Evolutionary conservation across 2,888 invertebrate species (phyloP).

Genomic region (Troides oblongomaculatus): DNA sequence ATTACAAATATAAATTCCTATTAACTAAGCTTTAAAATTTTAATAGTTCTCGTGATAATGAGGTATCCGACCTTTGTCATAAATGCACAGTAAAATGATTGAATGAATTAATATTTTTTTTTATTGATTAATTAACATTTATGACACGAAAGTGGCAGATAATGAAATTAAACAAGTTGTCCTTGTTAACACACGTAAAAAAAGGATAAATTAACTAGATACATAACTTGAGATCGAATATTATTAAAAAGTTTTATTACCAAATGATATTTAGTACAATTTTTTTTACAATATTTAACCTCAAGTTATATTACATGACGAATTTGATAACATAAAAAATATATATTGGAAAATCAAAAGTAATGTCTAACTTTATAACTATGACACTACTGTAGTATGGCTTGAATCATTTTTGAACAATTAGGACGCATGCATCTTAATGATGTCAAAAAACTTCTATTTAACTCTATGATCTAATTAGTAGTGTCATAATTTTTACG

Average conservation of each 20-base stretch:
- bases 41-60: conserved; percentile 29
- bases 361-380: conserved; percentile 1
- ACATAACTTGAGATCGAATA: conserved; percentile 18
- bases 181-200: not conserved
- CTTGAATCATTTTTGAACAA: no score
- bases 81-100: conserved; percentile 32
- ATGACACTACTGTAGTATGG: conserved; percentile 1
- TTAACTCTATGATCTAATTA: not conserved
- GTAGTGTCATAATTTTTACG: conserved; percentile 12
- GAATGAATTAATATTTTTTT: not conserved
- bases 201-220: not conserved
- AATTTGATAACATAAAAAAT: conserved; percentile 4
- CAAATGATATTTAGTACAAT: not conserved
- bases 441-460: not conserved
- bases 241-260: conserved; percentile 15
- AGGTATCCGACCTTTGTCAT: conserved; percentile 31
- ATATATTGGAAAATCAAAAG: not conserved
- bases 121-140: conserved; percentile 18
- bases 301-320: conserved; percentile 31
- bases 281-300: conserved; percentile 19
- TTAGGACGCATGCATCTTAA: not conserved
- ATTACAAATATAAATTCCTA: not conserved
- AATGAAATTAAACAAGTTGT: not conserved
- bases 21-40: not conserved
- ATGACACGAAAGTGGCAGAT: conserved; percentile 7